These are phyloP conservation scores for Porites rus DNA, from an alignment of 92 coral and sea anemone genomes.

Conservation along the genomic window DNA sequence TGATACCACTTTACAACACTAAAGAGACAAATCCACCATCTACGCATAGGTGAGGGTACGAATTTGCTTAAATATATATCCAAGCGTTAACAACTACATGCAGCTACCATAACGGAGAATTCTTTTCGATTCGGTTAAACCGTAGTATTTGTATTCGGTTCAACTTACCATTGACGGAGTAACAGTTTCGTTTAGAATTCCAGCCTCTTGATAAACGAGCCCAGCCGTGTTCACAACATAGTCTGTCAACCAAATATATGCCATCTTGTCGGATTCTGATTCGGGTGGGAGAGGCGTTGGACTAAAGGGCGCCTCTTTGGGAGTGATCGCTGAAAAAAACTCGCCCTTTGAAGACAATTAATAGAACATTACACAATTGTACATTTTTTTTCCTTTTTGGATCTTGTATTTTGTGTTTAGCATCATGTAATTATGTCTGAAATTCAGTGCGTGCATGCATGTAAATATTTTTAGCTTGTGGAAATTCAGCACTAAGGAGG, in stretches of 20 bases:
- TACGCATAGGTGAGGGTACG: too few relatives aligned
- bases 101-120: background rate
- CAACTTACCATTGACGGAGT: constrained; percentile 80
- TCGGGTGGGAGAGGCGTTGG: constrained; percentile 78
- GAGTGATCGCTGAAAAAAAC: constrained; percentile 86
- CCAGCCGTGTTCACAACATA: constrained; percentile 93
- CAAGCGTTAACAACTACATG: background rate
- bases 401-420: too few relatives aligned
- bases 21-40: too few relatives aligned
- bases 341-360: constrained; percentile 75
- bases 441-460: too few relatives aligned
- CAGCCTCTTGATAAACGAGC: constrained; percentile 86
- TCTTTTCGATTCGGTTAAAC: background rate
- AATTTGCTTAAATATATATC: too few relatives aligned
- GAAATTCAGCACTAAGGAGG: too few relatives aligned
- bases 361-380: too few relatives aligned
- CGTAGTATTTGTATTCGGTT: background rate
- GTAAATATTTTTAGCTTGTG: too few relatives aligned
- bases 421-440: too few relatives aligned
- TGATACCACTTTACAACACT: too few relatives aligned
- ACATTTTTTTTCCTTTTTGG: too few relatives aligned
- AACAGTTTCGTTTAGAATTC: constrained; percentile 79
- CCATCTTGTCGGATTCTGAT: constrained; percentile 74
- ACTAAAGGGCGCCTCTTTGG: constrained; percentile 86
- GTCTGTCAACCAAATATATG: constrained; percentile 89